Evolutionary conservation across 1,140 invertebrate species (phyloP).

Genomic region (Cryptotermes secundus): DNA sequence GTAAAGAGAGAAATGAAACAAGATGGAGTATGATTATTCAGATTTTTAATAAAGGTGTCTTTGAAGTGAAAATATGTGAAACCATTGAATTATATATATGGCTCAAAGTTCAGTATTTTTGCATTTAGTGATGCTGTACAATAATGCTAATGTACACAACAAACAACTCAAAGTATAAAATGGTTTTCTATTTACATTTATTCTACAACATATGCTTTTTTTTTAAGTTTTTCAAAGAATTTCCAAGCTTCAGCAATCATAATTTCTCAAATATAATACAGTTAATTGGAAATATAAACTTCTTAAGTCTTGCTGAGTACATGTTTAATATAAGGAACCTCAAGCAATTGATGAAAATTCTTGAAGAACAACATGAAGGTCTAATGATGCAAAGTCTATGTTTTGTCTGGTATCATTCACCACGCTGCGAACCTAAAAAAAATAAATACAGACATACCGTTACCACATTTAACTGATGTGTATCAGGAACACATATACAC

Average conservation of each 20-base stretch:
- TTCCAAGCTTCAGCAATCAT: neutral
- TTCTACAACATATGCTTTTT: neutral
- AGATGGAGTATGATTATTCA: too few species aligned
- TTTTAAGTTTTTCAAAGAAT: neutral
- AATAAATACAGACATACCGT: too few species aligned
- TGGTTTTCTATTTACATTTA: neutral
- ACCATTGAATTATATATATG: neutral
- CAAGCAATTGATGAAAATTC: constrained; percentile 46
- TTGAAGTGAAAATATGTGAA: neutral
- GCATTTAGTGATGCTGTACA: neutral
- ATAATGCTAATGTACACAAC: neutral
- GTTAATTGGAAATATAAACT: neutral
- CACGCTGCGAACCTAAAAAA: constrained; percentile 45
- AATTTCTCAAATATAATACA: neutral
- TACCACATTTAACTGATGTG: too few species aligned
- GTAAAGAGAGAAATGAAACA: too few species aligned
- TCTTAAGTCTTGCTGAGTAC: neutral
- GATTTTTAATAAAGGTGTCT: too few species aligned
- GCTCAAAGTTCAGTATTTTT: neutral
- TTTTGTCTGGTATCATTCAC: constrained; percentile 50
- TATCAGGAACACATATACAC: too few species aligned
- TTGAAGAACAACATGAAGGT: constrained; percentile 47
- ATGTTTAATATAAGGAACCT: neutral
- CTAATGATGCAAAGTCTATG: constrained; percentile 47
- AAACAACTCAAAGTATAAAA: neutral